Evolutionary conservation across 1,140 invertebrate genomes (phyloP), one percentile per base, ranked within the genome.

Genomic region (Ceratina australensis): DNA sequence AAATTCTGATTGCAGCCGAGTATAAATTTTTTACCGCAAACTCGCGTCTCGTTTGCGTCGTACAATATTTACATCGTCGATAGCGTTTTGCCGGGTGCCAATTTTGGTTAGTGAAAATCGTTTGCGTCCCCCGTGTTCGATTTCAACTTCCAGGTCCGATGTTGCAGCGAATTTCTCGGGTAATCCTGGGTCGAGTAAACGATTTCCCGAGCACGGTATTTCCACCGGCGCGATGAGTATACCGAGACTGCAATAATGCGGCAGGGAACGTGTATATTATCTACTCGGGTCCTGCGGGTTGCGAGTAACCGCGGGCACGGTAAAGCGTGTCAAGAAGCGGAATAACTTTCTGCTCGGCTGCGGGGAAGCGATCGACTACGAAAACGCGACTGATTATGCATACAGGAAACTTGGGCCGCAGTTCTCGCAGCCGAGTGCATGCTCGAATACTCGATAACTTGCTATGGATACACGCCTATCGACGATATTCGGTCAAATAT

Each of bases 351-450:
- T 15, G 20, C 10, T 20, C 15, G 15, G 47, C 18, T n/a, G 24
- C 24, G 49, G 24, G 20, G 12, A 47, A 24, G 60, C 61, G 60
- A 64, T 73, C 60, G 71, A 54, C 24, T 54, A 64, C 47, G 71
- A 73, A 73, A 64, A 73, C 60, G 60, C 16, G 15, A n/a, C 49
- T 64, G 59, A 73, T 73, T 73, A 73, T 73, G 71, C 71, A 73
- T 73, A 73, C 71, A 28, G 71, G 49, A 54, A 64, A 73, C 60
- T 73, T 73, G 22, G 59, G 49, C 13, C n/a, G 1, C n/a, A 56
- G 49, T 67, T 67, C 20, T 12, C n/a, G 18, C 15, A 28, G 20
- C 12, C 60, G 60, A 5, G 47, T 73, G 49, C 20, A 64, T 60
- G 60, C 47, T 63, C 50, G 49, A 54, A 64, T 73, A 54, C 24